A percentile compares a stretch with the other conserved stretches of the same genome.
phyloP scores from a whole-genome alignment of 2,797 vertebrate genomes.

The Lutjanus argentimaculatus region DNA sequence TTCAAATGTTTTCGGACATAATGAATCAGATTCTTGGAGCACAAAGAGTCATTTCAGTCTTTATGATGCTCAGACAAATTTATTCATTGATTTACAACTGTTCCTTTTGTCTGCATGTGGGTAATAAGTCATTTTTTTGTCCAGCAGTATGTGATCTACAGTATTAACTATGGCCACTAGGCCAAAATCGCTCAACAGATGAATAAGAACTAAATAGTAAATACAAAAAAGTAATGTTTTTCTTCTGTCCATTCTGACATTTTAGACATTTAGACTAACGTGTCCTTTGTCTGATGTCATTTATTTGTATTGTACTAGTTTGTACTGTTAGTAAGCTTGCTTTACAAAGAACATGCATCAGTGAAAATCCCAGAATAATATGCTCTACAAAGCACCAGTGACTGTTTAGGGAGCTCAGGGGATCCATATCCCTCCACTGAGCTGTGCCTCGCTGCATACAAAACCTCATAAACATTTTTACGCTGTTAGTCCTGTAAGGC shows the following conservation, averaged over 20 bases:
- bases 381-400: conserved; percentile 35
- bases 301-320: not conserved
- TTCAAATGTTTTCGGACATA: too few species aligned
- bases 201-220: too few species aligned
- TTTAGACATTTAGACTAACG: not conserved
- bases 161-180: not conserved
- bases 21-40: too few species aligned
- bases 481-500: conserved; percentile 27
- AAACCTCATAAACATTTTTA: conserved; percentile 43
- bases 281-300: not conserved
- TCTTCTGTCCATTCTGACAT: too few species aligned
- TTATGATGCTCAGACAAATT: too few species aligned
- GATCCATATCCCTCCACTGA: conserved; percentile 40
- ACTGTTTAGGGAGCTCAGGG: conserved; percentile 59
- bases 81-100: too few species aligned
- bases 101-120: not conserved
- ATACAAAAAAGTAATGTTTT: too few species aligned
- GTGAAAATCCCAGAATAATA: conserved; percentile 44
- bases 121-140: not conserved
- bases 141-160: not conserved
- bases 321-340: conserved; percentile 5
- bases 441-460: conserved; percentile 34
- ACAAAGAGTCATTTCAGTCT: not conserved
- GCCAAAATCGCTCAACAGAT: not conserved
- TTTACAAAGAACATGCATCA: conserved; percentile 39